Evolutionary conservation across 1,140 invertebrate species (phyloP), one percentile per base, ranked within the genome.

Genomic region (Kradibia gibbosae): DNA sequence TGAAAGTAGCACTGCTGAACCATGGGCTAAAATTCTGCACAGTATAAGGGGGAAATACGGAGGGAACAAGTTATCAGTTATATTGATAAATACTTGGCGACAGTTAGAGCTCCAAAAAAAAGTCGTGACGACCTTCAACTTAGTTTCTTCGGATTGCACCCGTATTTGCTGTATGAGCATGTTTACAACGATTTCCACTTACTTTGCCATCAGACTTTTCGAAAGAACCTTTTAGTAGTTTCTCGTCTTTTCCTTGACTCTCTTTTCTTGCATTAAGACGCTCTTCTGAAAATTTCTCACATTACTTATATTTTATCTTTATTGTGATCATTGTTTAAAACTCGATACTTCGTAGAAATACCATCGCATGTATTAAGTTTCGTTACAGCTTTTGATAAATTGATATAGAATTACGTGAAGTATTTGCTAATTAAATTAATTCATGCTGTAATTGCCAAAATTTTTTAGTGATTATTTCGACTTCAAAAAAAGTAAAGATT

Each of bases 121-220:
- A 71, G 3, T 71, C 4, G 45, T 11, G 67, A 71, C 72, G 57
- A 75, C 60, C 72, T 65, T 81, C 42, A 75, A 57, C 25, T 15
- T 36, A 71, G 11, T 60, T 60, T 48, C 15, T 15, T n/a, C 62
- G 81, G 53, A 80, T 70, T 70, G 36, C 80, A 67, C 53, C 60
- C 48, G 74, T 71, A 31, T 70, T 81, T 76, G 48, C 67, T 34
- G 73, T 67, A 45, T 13, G 20, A 73, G n/a, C 20, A 5, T 60
- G 74, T 50, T 73, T 78, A 82, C 81, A 82, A 28, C 81, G 76
- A 82, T 82, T 82, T 82, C 76, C 81, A 82, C 81, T 82, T 78
- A 78, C 81, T 82, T 78, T 67, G 20, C 42, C n/a, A 57, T 78
- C 65, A 42, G 75, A 82, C 65, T 78, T 78, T 78, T 78, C 36